Conservation (phyloP, 2,888 invertebrate species). For the Drosophila quasianomalipes region DNA sequence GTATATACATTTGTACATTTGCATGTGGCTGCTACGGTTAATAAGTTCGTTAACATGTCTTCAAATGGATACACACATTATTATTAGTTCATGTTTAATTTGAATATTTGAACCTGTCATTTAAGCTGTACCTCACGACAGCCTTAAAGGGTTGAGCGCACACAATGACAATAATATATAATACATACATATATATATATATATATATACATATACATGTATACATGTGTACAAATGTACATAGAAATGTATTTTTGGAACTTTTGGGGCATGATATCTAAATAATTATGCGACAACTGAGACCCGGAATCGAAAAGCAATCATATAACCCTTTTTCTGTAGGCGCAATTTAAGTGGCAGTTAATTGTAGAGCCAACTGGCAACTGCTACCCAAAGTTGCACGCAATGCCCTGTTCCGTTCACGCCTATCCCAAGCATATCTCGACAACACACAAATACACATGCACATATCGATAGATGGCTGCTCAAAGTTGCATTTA, state of each 20-base stretch:
- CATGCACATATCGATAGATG: constrained; percentile 50
- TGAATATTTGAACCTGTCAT: constrained; percentile 47
- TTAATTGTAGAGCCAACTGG: constrained; percentile 44
- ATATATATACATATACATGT: neutral
- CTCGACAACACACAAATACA: neutral
- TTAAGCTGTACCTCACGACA: constrained; percentile 31
- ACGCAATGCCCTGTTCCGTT: constrained; percentile 41
- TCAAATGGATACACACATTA: constrained; percentile 37
- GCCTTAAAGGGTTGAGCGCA: constrained; percentile 46
- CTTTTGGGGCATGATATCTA: constrained; percentile 41
- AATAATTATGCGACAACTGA: constrained; percentile 49
- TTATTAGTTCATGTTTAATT: constrained; percentile 51
- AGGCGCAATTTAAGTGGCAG: constrained; percentile 36
- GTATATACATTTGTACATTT: constrained; percentile 30
- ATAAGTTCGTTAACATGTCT: constrained; percentile 79
- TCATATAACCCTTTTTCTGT: constrained; percentile 15
- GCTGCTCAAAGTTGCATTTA: constrained; percentile 61
- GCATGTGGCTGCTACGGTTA: constrained; percentile 58
- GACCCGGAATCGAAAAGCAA: constrained; percentile 23
- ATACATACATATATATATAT: neutral
- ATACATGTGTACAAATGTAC: neutral
- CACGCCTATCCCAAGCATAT: constrained; percentile 31
- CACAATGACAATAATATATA: constrained; percentile 9
- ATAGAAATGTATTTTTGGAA: constrained; percentile 12
- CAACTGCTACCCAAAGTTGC: constrained; percentile 31